Percentiles rank a stretch among this genome's conserved stretches.
Conservation (phyloP, 2,113 vertebrate genomes). For the Lamprotornis superbus region DNA sequence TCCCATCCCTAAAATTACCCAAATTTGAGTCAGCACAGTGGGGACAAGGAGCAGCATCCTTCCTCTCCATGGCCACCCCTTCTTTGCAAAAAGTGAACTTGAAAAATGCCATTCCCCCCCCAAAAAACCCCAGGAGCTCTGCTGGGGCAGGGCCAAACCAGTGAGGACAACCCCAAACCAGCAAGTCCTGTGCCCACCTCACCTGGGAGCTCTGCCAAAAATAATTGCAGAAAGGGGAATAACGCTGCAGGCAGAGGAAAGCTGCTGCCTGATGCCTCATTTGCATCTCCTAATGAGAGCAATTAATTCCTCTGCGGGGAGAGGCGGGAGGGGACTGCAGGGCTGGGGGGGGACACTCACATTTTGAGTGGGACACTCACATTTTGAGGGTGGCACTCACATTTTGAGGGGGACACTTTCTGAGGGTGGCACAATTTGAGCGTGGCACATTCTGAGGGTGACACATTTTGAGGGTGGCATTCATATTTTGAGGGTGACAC, state of each 20-base stretch:
- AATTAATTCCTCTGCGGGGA: background rate
- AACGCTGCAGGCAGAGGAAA: background rate
- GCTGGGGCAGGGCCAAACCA: rapidly evolving
- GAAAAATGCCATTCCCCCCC: background rate
- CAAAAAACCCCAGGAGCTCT: background rate
- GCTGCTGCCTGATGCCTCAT: background rate
- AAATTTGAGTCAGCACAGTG: rapidly evolving
- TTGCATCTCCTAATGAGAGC: constrained; percentile 52
- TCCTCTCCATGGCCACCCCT: rapidly evolving
- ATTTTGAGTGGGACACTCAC: too few species aligned
- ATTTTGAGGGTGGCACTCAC: too few species aligned
- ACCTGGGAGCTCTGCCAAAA: background rate
- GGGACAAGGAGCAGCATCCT: background rate
- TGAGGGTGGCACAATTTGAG: too few species aligned
- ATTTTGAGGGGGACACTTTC: too few species aligned
- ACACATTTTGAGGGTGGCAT: too few species aligned
- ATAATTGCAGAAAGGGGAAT: background rate
- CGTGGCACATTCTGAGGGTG: too few species aligned
- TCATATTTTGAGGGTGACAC: too few species aligned
- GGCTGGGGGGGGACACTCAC: background rate
- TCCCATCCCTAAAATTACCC: background rate
- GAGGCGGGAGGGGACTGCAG: background rate
- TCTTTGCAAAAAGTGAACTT: background rate
- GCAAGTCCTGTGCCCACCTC: background rate
- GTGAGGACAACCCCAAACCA: rapidly evolving